These are phyloP conservation scores for Nowickia ferox DNA, from an alignment of 2,888 invertebrate genomes.

Conservation along the genomic window DNA sequence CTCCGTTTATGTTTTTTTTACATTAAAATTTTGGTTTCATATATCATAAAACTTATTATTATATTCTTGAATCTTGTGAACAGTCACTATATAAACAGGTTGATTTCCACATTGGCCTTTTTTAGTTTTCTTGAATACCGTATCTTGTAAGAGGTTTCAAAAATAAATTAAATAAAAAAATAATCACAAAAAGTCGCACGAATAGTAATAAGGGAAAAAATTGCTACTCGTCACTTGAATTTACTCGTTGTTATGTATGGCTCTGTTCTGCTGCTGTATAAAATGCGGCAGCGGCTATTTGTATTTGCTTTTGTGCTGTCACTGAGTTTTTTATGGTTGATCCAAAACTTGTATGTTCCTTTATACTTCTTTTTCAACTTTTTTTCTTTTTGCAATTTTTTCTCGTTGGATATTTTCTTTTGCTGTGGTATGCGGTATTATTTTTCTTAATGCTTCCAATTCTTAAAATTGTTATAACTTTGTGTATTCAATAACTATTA, in stretches of 20 bases:
- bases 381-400: conserved; percentile 59
- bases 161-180: conserved; percentile 45
- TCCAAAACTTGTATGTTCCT: conserved; percentile 63
- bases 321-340: conserved; percentile 59
- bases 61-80: conserved; percentile 57
- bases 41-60: conserved; percentile 52
- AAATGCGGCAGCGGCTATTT: conserved; percentile 57
- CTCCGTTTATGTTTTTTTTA: conserved; percentile 37
- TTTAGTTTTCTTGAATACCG: conserved; percentile 44
- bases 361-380: conserved; percentile 58
- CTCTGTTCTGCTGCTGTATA: conserved; percentile 42
- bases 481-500: conserved; percentile 41
- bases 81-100: conserved; percentile 64
- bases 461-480: neutral
- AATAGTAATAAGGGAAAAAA: conserved; percentile 51
- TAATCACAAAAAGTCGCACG: conserved; percentile 66
- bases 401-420: conserved; percentile 59
- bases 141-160: conserved; percentile 56
- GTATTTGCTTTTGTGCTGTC: conserved; percentile 61
- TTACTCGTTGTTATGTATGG: conserved; percentile 60
- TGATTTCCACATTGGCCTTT: conserved; percentile 65
- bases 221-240: conserved; percentile 57
- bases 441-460: conserved; percentile 36
- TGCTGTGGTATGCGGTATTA: conserved; percentile 58
- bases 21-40: conserved; percentile 49